Base-by-base conservation (phyloP, 2,113 vertebrate genomes). In the Oreotrochilus melanogaster region DNA sequence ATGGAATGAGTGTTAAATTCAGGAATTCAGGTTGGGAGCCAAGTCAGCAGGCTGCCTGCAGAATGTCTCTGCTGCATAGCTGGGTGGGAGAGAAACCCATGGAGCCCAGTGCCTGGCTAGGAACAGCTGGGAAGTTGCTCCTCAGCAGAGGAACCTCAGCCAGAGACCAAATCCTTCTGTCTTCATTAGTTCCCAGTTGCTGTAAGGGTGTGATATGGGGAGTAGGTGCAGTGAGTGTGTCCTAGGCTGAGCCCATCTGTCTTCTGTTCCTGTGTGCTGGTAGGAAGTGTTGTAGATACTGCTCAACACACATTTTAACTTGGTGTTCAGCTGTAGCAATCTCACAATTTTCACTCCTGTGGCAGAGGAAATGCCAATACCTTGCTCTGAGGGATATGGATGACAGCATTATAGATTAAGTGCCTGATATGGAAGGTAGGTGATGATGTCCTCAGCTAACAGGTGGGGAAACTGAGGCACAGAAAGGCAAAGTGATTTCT, bases 21-120 rank as follows among this genome's bases (percentile, higher is more conserved):
- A 92, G 92, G 94, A 96, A 96, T 96, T 76, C 43, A 10, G 5
- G 8, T 56, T 45, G 51, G 42, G 37, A 93, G 92, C 92, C 93
- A 95, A 90, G 85, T 24, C 72, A 89, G 50, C 45, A 61, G 61
- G 80, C 89, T 94, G 78, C 74, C 85, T 83, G 90, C 81, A 79
- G 87, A 85, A 61, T n/a, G 9, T 47, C 54, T 86, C 58, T 88
- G 86, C 57, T 33, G 66, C 65, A 33, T 50, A 2, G 25, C 18
- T 30, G 67, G 66, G 60, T 50, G 47, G 33, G 79, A 76, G 79
- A 62, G 47, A 67, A 76, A 80, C 62, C 33, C 33, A 47, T 53
- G 80, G 71, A 28, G 53, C 45, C 66, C 47, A 3, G 47, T 4
- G 48, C 58, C 64, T 86, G 92, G 67, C 2, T 2, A 6, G 42